Evolutionary conservation across 2,797 vertebrate species (phyloP).

Genomic region (Cirrhinus mrigala): DNA sequence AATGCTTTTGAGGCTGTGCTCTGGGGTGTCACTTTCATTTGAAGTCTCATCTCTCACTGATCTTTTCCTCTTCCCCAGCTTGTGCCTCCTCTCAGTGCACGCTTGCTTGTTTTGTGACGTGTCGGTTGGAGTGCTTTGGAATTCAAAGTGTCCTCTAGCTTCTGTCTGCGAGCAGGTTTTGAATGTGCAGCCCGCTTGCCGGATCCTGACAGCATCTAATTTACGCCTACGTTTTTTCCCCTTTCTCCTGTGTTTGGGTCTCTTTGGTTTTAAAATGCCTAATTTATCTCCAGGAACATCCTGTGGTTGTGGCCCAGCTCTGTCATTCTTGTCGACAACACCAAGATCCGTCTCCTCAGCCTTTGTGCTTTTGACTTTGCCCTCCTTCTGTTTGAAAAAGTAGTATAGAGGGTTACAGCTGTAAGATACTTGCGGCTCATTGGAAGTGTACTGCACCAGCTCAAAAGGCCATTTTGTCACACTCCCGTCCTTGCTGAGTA

Average conservation of each 20-base stretch:
- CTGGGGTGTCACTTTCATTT: conserved; percentile 68
- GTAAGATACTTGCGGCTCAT: conserved; percentile 89
- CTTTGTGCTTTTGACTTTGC: conserved; percentile 63
- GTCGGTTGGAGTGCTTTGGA: conserved; percentile 67
- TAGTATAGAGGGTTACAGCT: conserved; percentile 90
- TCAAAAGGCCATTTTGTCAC: conserved; percentile 90
- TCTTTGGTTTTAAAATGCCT: conserved; percentile 84
- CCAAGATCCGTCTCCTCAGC: conserved; percentile 28
- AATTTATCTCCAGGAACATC: conserved; percentile 79
- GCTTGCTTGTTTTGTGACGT: conserved; percentile 73
- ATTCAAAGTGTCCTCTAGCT: conserved; percentile 76
- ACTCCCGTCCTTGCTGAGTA: conserved; percentile 87
- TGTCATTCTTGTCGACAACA: conserved; percentile 71
- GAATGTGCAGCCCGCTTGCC: conserved; percentile 69
- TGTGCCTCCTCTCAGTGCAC: conserved; percentile 69
- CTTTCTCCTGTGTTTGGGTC: conserved; percentile 69
- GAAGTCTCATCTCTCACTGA: conserved; percentile 68
- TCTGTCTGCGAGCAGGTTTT: conserved; percentile 68
- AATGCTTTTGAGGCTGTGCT: conserved; percentile 77
- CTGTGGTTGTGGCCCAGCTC: conserved; percentile 74
- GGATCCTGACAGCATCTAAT: conserved; percentile 77
- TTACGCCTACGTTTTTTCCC: conserved; percentile 80
- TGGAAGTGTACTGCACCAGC: conserved; percentile 89
- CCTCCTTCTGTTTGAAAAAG: conserved; percentile 78
- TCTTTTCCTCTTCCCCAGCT: conserved; percentile 68